Evolutionary conservation across 2,797 vertebrate genomes (phyloP).

Genomic region (Rhabdophis nuchalis): DNA sequence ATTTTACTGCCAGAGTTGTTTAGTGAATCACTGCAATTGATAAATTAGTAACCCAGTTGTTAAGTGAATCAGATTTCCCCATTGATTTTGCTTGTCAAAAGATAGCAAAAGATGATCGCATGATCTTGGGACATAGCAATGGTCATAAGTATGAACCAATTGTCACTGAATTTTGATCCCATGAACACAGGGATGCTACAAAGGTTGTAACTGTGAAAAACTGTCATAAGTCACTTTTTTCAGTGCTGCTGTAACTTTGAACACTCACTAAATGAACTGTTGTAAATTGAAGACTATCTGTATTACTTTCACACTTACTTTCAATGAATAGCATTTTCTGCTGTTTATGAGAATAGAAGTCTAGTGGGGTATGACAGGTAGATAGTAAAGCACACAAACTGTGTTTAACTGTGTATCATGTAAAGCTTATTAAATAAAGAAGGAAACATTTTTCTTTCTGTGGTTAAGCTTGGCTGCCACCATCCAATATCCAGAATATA

Average conservation of each 20-base stretch:
- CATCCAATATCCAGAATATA: neutral
- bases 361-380: neutral
- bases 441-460: neutral
- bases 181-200: neutral
- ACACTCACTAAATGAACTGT: neutral
- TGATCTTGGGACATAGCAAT: neutral
- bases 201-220: neutral
- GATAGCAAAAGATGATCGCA: neutral
- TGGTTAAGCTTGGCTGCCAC: neutral
- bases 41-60: neutral
- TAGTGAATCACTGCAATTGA: neutral
- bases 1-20: neutral
- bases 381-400: neutral
- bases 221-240: neutral
- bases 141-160: neutral
- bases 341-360: neutral
- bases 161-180: neutral
- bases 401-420: neutral
- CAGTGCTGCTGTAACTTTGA: neutral
- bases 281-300: neutral
- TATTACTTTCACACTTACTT: neutral
- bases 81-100: neutral
- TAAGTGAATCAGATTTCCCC: neutral
- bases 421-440: neutral
- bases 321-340: neutral